Evolutionary conservation across 2,888 invertebrate genomes (phyloP).

Genomic region (Rotaria sp.): DNA sequence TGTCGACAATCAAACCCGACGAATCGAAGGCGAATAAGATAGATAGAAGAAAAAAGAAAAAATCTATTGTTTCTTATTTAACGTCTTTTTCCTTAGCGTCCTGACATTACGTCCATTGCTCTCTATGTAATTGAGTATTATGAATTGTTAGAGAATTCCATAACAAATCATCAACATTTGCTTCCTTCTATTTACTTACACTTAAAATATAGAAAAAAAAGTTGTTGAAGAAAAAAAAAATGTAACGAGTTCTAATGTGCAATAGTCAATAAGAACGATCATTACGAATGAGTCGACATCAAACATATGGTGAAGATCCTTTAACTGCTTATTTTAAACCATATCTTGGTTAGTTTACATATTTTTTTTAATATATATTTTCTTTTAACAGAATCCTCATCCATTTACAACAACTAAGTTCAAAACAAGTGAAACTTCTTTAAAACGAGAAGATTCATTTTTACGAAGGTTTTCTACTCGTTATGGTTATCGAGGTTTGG

Average conservation of each 20-base stretch:
- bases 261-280: background rate
- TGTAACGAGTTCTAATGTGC: background rate
- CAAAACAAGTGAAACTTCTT: background rate
- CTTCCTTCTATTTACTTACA: background rate
- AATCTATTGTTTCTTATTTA: background rate
- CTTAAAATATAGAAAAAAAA: background rate
- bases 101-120: background rate
- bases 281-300: background rate
- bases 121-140: background rate
- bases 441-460: conserved; percentile 4
- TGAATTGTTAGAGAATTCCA: background rate
- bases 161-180: background rate
- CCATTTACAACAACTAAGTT: background rate
- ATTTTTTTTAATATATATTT: background rate
- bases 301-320: background rate
- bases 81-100: background rate
- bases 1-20: background rate
- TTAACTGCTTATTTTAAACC: conserved; percentile 16
- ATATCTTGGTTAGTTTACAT: background rate
- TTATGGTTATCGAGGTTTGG: conserved; percentile 17
- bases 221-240: background rate
- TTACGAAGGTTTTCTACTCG: background rate
- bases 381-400: background rate
- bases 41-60: background rate
- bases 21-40: background rate